Conservation (phyloP, 2,113 vertebrate species). For the Mugil cephalus region DNA sequence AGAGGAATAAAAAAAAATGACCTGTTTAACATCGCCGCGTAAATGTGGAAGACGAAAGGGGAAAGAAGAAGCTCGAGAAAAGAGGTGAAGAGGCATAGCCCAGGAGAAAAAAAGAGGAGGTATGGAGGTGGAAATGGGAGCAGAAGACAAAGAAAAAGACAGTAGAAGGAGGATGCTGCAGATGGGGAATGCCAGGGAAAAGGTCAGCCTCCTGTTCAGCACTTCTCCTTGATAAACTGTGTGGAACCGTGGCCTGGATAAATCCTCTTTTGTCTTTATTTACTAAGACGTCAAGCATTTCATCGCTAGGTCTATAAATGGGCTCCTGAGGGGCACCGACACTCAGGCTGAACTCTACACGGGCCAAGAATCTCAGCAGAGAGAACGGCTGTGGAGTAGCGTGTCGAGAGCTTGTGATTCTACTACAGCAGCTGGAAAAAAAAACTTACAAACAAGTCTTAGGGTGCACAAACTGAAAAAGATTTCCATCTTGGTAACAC, state of each 20-base stretch:
- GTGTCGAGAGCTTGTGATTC: background rate
- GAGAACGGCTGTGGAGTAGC: background rate
- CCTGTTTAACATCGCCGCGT: slow-evolving; percentile 10
- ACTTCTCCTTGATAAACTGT: slow-evolving; percentile 55
- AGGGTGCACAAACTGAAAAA: too few relatives aligned
- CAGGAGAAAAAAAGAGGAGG: background rate
- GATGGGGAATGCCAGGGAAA: slow-evolving; percentile 55
- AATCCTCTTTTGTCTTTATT: slow-evolving; percentile 55
- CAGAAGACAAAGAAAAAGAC: slow-evolving; percentile 9
- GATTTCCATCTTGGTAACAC: too few relatives aligned
- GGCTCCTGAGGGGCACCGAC: slow-evolving; percentile 32
- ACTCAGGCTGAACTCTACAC: slow-evolving; percentile 12
- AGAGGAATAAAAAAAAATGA: slow-evolving; percentile 6
- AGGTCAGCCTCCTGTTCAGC: slow-evolving; percentile 72
- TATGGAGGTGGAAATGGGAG: slow-evolving; percentile 18
- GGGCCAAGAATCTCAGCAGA: background rate
- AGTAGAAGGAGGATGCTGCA: slow-evolving; percentile 20
- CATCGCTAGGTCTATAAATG: slow-evolving; percentile 44
- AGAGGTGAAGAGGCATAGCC: slow-evolving; percentile 11
- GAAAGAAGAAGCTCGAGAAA: background rate
- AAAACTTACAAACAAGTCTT: too few relatives aligned
- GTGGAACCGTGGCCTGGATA: slow-evolving; percentile 61
- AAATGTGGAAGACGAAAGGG: background rate
- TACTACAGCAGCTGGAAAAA: background rate
- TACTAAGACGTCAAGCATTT: slow-evolving; percentile 49